Conservation (phyloP, 2,888 invertebrate species). For the Agrotis puta region DNA sequence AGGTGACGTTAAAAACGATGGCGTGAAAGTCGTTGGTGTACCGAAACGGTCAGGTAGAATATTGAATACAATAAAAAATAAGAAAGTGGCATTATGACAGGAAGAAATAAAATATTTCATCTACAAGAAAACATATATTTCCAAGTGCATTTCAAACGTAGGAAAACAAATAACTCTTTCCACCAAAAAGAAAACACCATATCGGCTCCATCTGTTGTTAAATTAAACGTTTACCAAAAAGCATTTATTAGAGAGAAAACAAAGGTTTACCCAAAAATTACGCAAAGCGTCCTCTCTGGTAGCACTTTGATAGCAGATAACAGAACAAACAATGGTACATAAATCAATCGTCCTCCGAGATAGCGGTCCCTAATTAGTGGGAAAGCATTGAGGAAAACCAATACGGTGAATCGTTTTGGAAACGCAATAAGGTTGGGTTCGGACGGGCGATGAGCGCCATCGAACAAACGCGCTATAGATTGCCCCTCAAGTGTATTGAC, state of each 20-base stretch:
- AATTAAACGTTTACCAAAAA: constrained; percentile 52
- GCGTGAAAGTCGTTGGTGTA: constrained; percentile 33
- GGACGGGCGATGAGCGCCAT: constrained; percentile 55
- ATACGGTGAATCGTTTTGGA: constrained; percentile 62
- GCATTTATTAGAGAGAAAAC: constrained; percentile 52
- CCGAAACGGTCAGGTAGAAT: constrained; percentile 20
- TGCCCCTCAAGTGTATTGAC: constrained; percentile 68
- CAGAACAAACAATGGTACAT: constrained; percentile 60
- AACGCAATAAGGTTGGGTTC: constrained; percentile 65
- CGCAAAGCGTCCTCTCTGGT: constrained; percentile 45
- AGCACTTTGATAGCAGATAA: constrained; percentile 60
- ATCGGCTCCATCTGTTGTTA: constrained; percentile 12
- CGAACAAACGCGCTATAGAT: constrained; percentile 66
- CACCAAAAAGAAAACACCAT: constrained; percentile 1
- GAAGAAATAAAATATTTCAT: constrained; percentile 3
- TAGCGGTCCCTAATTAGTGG: constrained; percentile 62
- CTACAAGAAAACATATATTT: constrained; percentile 4
- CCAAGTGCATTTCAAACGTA: background rate
- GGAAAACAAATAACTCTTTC: background rate
- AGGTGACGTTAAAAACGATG: constrained; percentile 76
- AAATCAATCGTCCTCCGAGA: constrained; percentile 61
- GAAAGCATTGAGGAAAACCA: constrained; percentile 60
- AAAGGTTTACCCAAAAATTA: constrained; percentile 58
- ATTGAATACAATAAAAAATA: constrained; percentile 18
- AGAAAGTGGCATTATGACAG: background rate